These are phyloP conservation scores for Zosterops lateralis DNA, from an alignment of 2,113 vertebrate genomes.

Conservation along the genomic window DNA sequence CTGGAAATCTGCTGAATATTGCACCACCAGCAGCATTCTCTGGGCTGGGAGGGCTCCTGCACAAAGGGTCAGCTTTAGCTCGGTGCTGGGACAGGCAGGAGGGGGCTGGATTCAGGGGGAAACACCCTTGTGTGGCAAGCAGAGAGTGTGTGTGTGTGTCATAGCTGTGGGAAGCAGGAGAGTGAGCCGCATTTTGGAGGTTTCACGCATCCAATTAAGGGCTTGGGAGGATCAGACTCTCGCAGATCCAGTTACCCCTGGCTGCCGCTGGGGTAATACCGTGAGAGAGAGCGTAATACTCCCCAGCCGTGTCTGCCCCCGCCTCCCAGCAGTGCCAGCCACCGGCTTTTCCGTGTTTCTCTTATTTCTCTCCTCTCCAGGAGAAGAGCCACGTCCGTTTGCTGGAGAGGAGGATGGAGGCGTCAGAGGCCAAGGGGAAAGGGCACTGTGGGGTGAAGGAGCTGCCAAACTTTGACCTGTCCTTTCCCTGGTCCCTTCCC, in stretches of 20 bases:
- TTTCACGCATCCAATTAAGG: constrained; percentile 38
- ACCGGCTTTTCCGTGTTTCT: neutral
- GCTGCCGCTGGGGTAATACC: neutral
- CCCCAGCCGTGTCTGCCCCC: neutral
- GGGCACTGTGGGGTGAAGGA: neutral
- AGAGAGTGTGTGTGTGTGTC: neutral
- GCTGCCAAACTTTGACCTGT: neutral
- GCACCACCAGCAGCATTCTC: rapidly evolving
- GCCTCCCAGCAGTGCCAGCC: neutral
- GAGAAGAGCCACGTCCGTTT: neutral
- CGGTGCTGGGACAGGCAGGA: neutral
- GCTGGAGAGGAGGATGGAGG: neutral
- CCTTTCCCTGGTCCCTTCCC: neutral
- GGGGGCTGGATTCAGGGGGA: neutral
- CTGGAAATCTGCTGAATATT: neutral
- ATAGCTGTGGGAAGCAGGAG: neutral
- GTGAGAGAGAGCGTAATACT: neutral
- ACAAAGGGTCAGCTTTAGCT: neutral
- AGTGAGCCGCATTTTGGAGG: neutral
- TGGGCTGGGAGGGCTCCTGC: neutral
- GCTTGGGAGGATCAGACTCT: constrained; percentile 54
- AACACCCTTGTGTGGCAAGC: neutral
- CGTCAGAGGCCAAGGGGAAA: neutral
- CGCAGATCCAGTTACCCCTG: constrained; percentile 21
- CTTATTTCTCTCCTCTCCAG: neutral